Conservation (phyloP, 2,888 invertebrate genomes). For the Papilio gigon region DNA sequence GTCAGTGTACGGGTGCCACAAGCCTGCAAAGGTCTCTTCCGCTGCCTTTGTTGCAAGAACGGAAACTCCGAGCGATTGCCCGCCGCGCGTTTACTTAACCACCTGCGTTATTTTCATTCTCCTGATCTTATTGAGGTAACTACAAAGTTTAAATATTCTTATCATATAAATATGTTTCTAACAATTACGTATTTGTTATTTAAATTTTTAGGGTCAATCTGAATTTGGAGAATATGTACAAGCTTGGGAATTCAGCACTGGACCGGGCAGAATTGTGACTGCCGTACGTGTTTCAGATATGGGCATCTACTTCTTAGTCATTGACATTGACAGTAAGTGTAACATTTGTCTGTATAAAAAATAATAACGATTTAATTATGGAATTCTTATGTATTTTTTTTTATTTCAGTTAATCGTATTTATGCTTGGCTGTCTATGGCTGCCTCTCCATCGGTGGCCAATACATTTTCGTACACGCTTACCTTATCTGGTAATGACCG, state of each 20-base stretch:
- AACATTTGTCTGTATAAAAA: background rate
- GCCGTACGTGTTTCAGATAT: conserved; percentile 73
- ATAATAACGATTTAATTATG: background rate
- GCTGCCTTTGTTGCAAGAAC: conserved; percentile 76
- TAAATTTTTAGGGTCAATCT: conserved; percentile 62
- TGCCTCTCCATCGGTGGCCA: conserved; percentile 70
- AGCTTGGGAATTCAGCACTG: conserved; percentile 75
- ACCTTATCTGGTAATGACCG: conserved; percentile 76
- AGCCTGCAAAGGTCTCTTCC: conserved; percentile 76
- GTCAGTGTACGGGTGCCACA: conserved; percentile 56
- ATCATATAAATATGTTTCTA: conserved; percentile 8
- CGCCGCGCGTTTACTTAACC: conserved; percentile 75
- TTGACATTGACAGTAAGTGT: conserved; percentile 71
- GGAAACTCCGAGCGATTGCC: conserved; percentile 67
- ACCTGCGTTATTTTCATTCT: conserved; percentile 77
- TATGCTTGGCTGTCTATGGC: conserved; percentile 75
- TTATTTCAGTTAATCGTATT: conserved; percentile 61
- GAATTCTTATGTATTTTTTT: background rate
- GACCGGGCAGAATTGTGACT: conserved; percentile 70
- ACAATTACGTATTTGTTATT: background rate
- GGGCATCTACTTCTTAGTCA: conserved; percentile 76
- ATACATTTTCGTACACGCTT: conserved; percentile 70
- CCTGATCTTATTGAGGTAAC: conserved; percentile 76
- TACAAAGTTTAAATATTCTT: background rate
- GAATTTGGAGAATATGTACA: conserved; percentile 75